These are phyloP conservation scores for Dermatemys mawii DNA, from an alignment of 2,113 vertebrate species.

Conservation along the genomic window DNA sequence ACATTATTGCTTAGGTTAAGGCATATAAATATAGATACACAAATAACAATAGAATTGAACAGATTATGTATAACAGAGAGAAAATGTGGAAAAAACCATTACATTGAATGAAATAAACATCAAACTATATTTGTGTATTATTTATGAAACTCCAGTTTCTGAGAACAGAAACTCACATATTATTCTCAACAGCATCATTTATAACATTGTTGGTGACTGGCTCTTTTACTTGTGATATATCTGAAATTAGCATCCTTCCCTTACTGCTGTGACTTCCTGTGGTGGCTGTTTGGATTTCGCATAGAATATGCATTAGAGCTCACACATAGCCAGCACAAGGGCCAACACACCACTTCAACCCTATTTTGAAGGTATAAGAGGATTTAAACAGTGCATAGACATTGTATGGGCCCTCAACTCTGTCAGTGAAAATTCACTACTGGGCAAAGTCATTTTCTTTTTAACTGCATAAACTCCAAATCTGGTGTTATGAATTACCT, in stretches of 20 bases:
- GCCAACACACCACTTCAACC: neutral
- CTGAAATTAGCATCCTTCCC: conserved; percentile 29
- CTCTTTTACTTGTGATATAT: conserved; percentile 25
- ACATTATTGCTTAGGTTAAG: neutral
- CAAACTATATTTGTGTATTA: neutral
- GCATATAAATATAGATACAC: neutral
- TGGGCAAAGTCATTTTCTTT: neutral
- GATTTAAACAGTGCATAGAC: neutral
- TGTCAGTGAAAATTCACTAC: neutral
- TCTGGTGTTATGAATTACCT: neutral
- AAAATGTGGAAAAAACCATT: neutral
- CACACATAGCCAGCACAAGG: conserved; percentile 20
- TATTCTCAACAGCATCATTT: conserved; percentile 40
- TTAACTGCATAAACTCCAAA: conserved; percentile 1
- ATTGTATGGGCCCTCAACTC: neutral
- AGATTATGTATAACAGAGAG: neutral
- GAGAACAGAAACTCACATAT: neutral
- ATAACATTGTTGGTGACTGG: conserved; percentile 32
- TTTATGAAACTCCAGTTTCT: conserved; percentile 35
- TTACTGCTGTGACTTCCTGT: conserved; percentile 27
- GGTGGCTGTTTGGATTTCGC: conserved; percentile 9
- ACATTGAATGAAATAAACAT: conserved; percentile 10
- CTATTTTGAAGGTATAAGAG: neutral
- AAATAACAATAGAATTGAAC: neutral
- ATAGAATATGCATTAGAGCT: conserved; percentile 23